These are phyloP conservation scores for Zaprionus taronus DNA, from an alignment of 1,140 invertebrate genomes.

Conservation along the genomic window DNA sequence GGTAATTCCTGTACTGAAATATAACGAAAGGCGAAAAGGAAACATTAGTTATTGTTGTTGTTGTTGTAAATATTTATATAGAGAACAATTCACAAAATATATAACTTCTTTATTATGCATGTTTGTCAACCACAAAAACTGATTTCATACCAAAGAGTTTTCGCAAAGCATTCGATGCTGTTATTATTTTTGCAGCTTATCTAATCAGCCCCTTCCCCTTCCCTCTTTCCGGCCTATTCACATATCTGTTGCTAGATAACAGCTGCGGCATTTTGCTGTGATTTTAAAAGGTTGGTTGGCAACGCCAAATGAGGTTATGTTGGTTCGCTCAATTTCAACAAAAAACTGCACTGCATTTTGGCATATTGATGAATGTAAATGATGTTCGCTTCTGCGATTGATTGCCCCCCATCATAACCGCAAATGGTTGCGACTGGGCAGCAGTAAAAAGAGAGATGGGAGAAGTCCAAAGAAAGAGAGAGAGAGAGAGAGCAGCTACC, in stretches of 20 bases:
- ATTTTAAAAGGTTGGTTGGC: constrained; percentile 21
- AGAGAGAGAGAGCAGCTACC: not conserved
- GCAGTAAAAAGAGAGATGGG: not conserved
- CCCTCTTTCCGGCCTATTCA: constrained; percentile 1
- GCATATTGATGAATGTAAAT: constrained; percentile 8
- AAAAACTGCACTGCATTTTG: not conserved
- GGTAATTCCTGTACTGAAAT: constrained; percentile 74
- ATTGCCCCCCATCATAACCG: constrained; percentile 22
- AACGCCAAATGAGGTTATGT: constrained; percentile 13
- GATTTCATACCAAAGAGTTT: constrained; percentile 16
- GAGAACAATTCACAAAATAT: not conserved
- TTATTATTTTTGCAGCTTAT: constrained; percentile 28
- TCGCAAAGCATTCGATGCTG: not conserved
- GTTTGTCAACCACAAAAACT: not conserved
- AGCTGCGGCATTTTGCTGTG: constrained; percentile 38
- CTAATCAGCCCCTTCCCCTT: constrained; percentile 31
- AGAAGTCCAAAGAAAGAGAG: not conserved
- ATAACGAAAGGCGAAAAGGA: constrained; percentile 3
- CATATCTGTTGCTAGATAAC: constrained; percentile 40
- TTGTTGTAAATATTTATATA: not conserved
- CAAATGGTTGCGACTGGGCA: constrained; percentile 13
- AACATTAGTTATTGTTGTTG: constrained; percentile 6
- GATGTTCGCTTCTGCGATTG: constrained; percentile 1
- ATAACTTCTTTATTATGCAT: not conserved
- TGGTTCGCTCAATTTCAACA: constrained; percentile 3